These are phyloP conservation scores for Papilio polyxenes DNA, from an alignment of 1,140 invertebrate genomes.

Conservation along the genomic window DNA sequence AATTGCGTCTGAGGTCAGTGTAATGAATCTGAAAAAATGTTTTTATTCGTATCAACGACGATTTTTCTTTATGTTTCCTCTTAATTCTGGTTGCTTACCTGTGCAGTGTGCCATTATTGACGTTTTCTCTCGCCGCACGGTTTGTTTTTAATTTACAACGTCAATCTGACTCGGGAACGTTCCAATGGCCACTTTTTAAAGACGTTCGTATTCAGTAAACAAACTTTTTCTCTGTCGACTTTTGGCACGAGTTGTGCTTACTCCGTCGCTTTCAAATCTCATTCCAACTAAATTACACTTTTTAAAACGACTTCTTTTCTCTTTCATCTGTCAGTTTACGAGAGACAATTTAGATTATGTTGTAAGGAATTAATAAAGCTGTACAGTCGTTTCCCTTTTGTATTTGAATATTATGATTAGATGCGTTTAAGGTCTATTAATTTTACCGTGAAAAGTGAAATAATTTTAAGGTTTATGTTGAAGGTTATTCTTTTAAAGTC, in stretches of 20 bases:
- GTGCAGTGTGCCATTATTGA: conserved; percentile 39
- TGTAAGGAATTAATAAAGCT: conserved; percentile 17
- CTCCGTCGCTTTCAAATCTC: conserved; percentile 35
- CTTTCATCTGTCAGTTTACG: conserved; percentile 32
- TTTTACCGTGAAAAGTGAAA: not conserved
- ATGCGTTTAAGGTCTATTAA: not conserved
- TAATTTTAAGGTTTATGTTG: not conserved
- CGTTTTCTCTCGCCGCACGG: conserved; percentile 23
- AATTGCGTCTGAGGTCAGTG: conserved; percentile 54
- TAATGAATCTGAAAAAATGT: not conserved
- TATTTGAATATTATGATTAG: conserved; percentile 7
- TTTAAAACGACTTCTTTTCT: conserved; percentile 37
- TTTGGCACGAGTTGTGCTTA: conserved; percentile 36
- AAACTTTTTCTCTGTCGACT: conserved; percentile 33
- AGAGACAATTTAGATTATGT: conserved; percentile 35
- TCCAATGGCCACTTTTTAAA: conserved; percentile 29
- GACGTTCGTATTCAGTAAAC: conserved; percentile 10
- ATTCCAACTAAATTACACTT: conserved; percentile 39
- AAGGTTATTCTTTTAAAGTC: not conserved
- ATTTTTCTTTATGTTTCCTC: conserved; percentile 38
- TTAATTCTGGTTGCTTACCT: conserved; percentile 39
- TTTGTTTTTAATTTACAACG: conserved; percentile 43
- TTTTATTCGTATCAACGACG: conserved; percentile 34
- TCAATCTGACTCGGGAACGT: conserved; percentile 14
- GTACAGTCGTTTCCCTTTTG: conserved; percentile 15